Conservation (phyloP, 2,113 vertebrate species). For the Naja naja region DNA sequence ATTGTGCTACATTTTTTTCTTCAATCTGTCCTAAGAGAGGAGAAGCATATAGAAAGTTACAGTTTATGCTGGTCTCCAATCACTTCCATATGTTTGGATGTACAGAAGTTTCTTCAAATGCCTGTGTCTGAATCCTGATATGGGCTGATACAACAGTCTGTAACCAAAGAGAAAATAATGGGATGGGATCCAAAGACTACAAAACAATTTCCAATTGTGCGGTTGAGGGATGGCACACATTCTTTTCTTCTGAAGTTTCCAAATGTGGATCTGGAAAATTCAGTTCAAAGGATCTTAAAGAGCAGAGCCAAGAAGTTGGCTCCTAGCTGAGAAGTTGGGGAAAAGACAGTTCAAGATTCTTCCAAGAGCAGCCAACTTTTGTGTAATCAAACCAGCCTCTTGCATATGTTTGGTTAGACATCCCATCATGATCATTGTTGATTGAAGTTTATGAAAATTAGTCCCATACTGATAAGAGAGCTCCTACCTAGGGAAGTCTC, state of each 20-base stretch:
- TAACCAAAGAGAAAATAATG: neutral
- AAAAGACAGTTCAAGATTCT: neutral
- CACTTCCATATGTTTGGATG: neutral
- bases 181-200: neutral
- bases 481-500: neutral
- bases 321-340: neutral
- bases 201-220: neutral
- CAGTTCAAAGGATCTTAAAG: neutral
- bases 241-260: neutral
- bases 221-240: neutral
- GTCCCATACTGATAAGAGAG: neutral
- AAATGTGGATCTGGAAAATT: neutral
- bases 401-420: neutral
- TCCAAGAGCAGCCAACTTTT: neutral
- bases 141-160: neutral
- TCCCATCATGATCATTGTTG: neutral
- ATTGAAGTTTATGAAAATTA: neutral
- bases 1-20: neutral
- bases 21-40: neutral
- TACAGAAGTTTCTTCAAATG: neutral
- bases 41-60: neutral
- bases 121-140: neutral
- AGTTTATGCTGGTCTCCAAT: neutral
- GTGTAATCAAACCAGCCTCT: neutral
- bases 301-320: neutral